Base-by-base conservation (phyloP, 2,888 invertebrate genomes). In the Sycophila texana region DNA sequence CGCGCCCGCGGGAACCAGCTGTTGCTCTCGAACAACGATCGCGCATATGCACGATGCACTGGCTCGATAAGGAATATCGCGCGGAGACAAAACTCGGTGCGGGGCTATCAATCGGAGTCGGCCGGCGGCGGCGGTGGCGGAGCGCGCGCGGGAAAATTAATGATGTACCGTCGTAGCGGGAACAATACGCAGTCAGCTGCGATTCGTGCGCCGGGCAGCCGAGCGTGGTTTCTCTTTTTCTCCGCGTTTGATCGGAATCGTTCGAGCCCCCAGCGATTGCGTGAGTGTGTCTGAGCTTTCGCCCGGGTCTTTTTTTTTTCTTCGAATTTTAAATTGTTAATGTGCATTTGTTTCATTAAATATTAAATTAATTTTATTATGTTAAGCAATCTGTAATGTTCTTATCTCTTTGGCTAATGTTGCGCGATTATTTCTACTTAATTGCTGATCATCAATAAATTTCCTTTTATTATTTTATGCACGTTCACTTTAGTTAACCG, bases 151-250 rank as follows among this genome's bases (percentile, higher is more conserved):
- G 86, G 86, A 85, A 88, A 89, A 89, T 90, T 89, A 90, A 89
- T 89, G 89, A 89, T 88, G 86, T 86, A 85, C 86, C 86, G 84
- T 53, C 66, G 57, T 51, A 76, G 84, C 85, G 85, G 87, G 86
- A 89, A 89, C 87, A 88, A 87, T 87, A 86, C 83, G 77, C 66
- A 61, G 86, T 87, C 87, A 86, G 86, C 86, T 87, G 87, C 84
- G 84, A 80, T 83, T 83, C 82, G 82, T 82, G 84, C 80, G 53
- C 53, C 53, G 53, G 3, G 81, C 81, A 60, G 47, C 20, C 26
- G 57, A n/a, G 51, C 55, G 53, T 57, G 57, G 12, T 74, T 66
- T 67, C 58, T 74, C 61, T 75, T 49, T 67, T 60, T 53, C 60
- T 26, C 18, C 20, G 61, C 65, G 22, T 74, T 65, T 22, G 53